Percentiles rank a stretch among this genome's conserved stretches.
phyloP scores from a whole-genome alignment of 2,113 vertebrate genomes.

The Chaetodon auriga region DNA sequence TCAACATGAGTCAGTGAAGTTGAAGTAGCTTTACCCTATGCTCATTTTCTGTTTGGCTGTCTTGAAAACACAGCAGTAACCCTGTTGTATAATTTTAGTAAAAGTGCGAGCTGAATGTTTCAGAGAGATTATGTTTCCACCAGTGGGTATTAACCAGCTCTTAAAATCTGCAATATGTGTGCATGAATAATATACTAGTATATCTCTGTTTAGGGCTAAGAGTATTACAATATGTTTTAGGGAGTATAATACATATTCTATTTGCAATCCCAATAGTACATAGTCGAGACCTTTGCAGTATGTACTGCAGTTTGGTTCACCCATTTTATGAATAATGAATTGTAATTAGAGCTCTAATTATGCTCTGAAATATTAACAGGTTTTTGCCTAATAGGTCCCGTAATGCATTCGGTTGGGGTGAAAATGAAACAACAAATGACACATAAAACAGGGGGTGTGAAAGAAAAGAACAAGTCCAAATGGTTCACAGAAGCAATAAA shows the following conservation, averaged over 20 bases:
- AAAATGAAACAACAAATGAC: conserved; percentile 67
- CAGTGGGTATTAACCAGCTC: conserved; percentile 2
- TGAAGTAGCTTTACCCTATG: background rate
- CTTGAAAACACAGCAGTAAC: background rate
- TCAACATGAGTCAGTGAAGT: background rate
- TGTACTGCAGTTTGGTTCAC: conserved; percentile 47
- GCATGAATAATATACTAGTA: conserved; percentile 53
- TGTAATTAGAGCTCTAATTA: conserved; percentile 78
- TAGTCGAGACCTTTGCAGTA: conserved; percentile 45
- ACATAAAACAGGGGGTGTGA: conserved; percentile 57
- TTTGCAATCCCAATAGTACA: conserved; percentile 55
- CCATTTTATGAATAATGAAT: conserved; percentile 77
- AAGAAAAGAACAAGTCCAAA: conserved; percentile 32
- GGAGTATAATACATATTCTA: conserved; percentile 42
- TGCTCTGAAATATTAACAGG: conserved; percentile 70
- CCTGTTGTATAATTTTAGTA: background rate
- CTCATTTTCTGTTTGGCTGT: background rate
- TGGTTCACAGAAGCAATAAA: conserved; percentile 54
- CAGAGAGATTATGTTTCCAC: conserved; percentile 27
- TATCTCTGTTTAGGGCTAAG: conserved; percentile 20
- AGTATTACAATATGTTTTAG: conserved; percentile 46
- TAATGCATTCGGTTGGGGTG: conserved; percentile 62
- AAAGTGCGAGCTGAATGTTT: conserved; percentile 3
- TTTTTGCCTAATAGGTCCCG: conserved; percentile 68
- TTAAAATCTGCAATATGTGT: conserved; percentile 40